These are phyloP conservation scores for Odontothrips loti DNA, from an alignment of 2,888 invertebrate species.

Conservation along the genomic window DNA sequence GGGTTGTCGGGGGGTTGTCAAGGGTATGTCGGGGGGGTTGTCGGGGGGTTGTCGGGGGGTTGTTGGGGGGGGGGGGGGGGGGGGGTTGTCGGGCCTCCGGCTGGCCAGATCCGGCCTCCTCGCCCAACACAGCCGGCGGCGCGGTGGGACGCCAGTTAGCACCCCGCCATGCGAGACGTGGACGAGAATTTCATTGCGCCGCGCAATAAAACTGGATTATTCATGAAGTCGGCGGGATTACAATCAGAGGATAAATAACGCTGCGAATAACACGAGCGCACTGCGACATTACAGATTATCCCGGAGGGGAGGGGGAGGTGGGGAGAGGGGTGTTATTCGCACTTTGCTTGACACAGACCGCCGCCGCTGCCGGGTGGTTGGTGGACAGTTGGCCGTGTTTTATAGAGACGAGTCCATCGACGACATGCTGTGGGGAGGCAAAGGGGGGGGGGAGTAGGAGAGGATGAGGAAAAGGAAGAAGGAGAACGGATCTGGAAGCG, in stretches of 20 bases:
- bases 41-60: neutral
- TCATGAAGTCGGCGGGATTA: constrained; percentile 19
- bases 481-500: too few species aligned
- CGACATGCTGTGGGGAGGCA: neutral
- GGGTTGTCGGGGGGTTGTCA: too few species aligned
- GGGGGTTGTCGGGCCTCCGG: too few species aligned
- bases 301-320: neutral
- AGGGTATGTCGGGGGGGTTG: too few species aligned
- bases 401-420: neutral
- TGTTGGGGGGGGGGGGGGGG: neutral
- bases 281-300: constrained; percentile 22
- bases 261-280: neutral
- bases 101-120: too few species aligned
- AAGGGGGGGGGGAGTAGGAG: constrained; percentile 7
- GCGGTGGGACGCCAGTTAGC: neutral
- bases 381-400: neutral
- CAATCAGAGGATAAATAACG: constrained; percentile 23
- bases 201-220: constrained; percentile 25
- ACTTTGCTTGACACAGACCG: neutral
- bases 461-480: neutral
- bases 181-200: constrained; percentile 24
- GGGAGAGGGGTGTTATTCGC: neutral
- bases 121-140: neutral
- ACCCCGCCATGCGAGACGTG: neutral
- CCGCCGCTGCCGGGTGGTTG: neutral